phyloP scores from a whole-genome alignment of 2,113 vertebrate genomes.

The Prietella phreatophila region DNA sequence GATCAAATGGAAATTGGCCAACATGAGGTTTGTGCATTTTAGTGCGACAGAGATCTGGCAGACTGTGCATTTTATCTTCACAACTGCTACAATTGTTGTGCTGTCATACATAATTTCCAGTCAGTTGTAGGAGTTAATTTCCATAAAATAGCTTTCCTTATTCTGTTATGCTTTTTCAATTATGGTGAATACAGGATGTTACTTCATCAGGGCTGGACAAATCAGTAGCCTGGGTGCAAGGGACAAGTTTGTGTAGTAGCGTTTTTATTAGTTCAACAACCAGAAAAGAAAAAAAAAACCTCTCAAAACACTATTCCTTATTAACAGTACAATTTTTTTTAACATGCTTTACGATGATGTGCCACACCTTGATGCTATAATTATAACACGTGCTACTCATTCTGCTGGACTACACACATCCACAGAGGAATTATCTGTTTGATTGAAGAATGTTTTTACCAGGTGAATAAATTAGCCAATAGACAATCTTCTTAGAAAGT shows the following conservation, averaged over 20 bases:
- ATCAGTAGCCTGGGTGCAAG: too few species aligned
- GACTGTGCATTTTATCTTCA: neutral
- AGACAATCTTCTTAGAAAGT: too few species aligned
- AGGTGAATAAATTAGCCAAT: too few species aligned
- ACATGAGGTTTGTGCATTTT: neutral
- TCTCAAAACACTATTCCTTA: too few species aligned
- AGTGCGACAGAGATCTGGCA: neutral
- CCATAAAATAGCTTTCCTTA: neutral
- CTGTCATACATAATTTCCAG: neutral
- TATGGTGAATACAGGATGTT: neutral
- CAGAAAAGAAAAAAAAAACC: too few species aligned
- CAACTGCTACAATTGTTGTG: neutral
- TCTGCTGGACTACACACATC: too few species aligned
- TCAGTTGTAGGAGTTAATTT: neutral
- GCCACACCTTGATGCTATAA: neutral
- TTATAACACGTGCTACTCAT: too few species aligned
- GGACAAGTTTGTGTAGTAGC: neutral
- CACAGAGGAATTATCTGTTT: too few species aligned
- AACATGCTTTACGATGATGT: neutral
- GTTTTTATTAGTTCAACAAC: too few species aligned
- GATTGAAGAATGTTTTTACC: too few species aligned
- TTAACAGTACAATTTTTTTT: too few species aligned
- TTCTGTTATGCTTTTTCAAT: neutral
- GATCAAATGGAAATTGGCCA: neutral
- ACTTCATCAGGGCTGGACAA: too few species aligned